Evolutionary conservation across 2,888 invertebrate genomes (phyloP).

Genomic region (Arenicola marina): DNA sequence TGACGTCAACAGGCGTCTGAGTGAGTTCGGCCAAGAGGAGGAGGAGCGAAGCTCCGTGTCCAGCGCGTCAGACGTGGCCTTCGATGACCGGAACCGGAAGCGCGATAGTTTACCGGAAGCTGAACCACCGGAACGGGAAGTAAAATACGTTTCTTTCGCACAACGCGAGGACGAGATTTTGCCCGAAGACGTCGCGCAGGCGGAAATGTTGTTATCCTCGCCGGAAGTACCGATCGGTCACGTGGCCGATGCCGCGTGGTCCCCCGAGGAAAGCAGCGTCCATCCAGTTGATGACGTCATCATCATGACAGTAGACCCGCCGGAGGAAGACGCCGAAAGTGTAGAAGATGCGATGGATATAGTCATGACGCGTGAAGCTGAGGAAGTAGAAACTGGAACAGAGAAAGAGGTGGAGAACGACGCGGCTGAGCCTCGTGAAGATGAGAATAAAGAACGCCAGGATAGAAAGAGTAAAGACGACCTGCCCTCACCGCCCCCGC

Average conservation of each 20-base stretch:
- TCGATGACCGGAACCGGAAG: constrained; percentile 21
- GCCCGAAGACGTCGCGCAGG: not conserved
- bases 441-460: too few relatives aligned
- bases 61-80: constrained; percentile 7
- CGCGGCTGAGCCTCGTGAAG: too few relatives aligned
- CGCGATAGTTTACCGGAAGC: not conserved
- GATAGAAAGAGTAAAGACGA: not conserved
- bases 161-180: not conserved
- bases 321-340: not conserved
- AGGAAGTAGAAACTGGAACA: too few relatives aligned
- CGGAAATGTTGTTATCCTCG: too few relatives aligned
- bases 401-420: too few relatives aligned
- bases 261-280: not conserved
- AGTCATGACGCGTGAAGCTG: constrained; percentile 35
- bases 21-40: not conserved
- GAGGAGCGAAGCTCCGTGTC: not conserved
- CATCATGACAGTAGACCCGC: not conserved
- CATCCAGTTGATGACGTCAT: not conserved
- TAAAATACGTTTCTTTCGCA: too few relatives aligned
- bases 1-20: constrained; percentile 5
- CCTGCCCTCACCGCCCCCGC: constrained; percentile 9
- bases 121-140: not conserved
- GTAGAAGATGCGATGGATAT: not conserved
- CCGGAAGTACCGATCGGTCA: not conserved
- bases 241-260: not conserved